A percentile compares a stretch with the other conserved stretches of the same genome.
Evolutionary conservation across 37 sponge, comb jelly and placozoan genomes (phyloP).

Genomic region (Halisarca cf. caerulea): DNA sequence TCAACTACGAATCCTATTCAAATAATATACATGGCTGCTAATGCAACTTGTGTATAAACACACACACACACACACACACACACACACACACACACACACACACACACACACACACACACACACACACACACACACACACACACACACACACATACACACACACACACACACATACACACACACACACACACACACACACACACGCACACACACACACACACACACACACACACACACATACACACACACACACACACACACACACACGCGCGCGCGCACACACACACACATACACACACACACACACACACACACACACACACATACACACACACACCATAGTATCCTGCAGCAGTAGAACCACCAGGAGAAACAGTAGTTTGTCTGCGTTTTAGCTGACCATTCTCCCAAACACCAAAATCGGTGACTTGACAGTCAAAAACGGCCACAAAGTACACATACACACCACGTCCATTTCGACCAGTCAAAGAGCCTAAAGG

Average conservation of each 20-base stretch:
- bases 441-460: conserved; percentile 43
- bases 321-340: not conserved
- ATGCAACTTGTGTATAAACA: no score
- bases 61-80: no score
- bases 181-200: conserved; percentile 20
- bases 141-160: conserved; percentile 12
- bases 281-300: conserved; percentile 3
- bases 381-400: not conserved
- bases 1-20: no score
- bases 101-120: not conserved
- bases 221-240: conserved; percentile 28
- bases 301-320: not conserved
- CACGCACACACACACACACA: conserved; percentile 21
- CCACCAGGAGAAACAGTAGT: conserved; percentile 4
- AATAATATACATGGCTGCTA: no score
- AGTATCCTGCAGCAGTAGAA: conserved; percentile 15
- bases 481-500: conserved; percentile 49
- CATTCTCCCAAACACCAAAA: conserved; percentile 46
- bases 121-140: not conserved
- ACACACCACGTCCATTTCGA: conserved; percentile 54
- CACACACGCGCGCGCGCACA: conserved; percentile 11
- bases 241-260: conserved; percentile 32
- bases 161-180: conserved; percentile 28
- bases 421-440: not conserved
- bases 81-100: no score